Evolutionary conservation across 2,113 vertebrate species (phyloP), one percentile per base, ranked within the genome.

Genomic region (Melanerpes formicivorus): DNA sequence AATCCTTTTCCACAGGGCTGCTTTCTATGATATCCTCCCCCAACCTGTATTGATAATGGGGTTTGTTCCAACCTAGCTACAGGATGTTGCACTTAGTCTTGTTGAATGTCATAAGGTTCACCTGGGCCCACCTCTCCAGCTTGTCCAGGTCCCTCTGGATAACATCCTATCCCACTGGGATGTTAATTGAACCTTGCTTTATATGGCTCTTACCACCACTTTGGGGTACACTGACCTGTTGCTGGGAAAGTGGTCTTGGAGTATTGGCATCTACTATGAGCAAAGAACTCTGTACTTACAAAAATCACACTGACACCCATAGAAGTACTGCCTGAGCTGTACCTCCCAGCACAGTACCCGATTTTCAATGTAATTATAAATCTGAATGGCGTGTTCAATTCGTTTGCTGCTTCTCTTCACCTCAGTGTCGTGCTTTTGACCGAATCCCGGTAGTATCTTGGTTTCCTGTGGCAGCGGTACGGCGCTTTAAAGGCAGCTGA

Each of bases 341-440:
- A 25, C n/a, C 32, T 66, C 50, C 12, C 50, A 25, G 62, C 18
- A 5, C 0, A 2, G 15, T 46, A 54, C 14, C 30, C 19, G 29
- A 7, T 18, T 91, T 64, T 85, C 6, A 19, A 37, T 29, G 29
- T 10, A 32, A 18, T 88, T 70, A 7, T 7, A 32, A 19, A 14
- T 6, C 42, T 11, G n/a, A 40, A 25, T 2, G 7, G 23, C 44
- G n/a, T 0, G 19, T 67, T 29, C 14, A 11, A 14, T 3, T 1
- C 5, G 0, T 44, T 14, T 3, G 3, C 46, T 8, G 6, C 4
- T 2, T 8, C 18, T 19, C 19, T 21, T 58, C 2, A 4, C 8
- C 23, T 34, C 4, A 5, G 18, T 42, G 19, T 3, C 15, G 0
- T 0, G 60, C 27, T 9, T 30, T 30, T 16, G 7, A 9, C 42